Evolutionary conservation across 1,140 invertebrate genomes (phyloP), one percentile per base, ranked within the genome.

Genomic region (Megalopta genalis): DNA sequence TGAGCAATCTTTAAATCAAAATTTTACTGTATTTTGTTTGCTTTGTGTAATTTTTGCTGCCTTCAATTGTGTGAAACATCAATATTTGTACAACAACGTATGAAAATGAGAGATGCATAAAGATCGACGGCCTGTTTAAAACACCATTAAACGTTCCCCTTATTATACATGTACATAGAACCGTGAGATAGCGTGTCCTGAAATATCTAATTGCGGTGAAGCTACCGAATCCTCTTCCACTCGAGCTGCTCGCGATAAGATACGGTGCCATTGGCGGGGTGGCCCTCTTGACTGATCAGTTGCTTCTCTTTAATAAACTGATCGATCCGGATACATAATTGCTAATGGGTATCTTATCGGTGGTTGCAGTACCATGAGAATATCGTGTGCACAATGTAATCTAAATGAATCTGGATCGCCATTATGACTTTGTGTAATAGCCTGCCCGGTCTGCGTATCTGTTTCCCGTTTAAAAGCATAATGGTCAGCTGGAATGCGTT

Each of bases 171-270:
- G 3, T 42, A 5, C 3, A 60, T 4, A 21, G 42, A 21, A 54
- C 18, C 2, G 8, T 37, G 14, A 2, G 63, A 23, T 60, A 66
- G 63, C 25, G 46, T 25, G 52, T 70, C 64, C 59, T 25, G 27
- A 85, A 84, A 84, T 81, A 81, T 25, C 64, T 81, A 60, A 52
- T 49, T 49, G 46, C 46, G 85, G 67, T n/a, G 63, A 85, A 65
- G 23, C 37, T 23, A 70, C 59, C 71, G 42, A 70, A 60, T 49
- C 57, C 64, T 14, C 49, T 72, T 79, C 67, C 52, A 80, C 81
- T 83, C 64, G 59, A 85, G 57, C 25, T 73, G 57, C 42, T n/a
- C 8, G 37, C 46, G 59, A 46, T 1, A 12, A 69, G 76, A 74
- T 63, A 80, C 64, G 25, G 18, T 37, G 23, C 39, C 78, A 32